These are phyloP conservation scores for Philaenus spumarius DNA, from an alignment of 1,140 invertebrate genomes.

Conservation along the genomic window DNA sequence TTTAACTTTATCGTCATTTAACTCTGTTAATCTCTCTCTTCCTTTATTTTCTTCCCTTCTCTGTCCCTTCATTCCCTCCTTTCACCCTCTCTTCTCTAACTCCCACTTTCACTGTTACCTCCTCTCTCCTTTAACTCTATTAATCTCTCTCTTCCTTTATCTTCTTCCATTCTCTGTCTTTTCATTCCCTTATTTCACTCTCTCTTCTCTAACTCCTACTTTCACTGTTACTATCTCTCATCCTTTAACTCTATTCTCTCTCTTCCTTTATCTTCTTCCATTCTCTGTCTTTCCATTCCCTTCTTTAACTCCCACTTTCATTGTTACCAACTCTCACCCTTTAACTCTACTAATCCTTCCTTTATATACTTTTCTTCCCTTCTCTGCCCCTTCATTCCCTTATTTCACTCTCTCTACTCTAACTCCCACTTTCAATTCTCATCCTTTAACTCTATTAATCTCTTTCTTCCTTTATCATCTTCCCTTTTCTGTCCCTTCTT, in stretches of 20 bases:
- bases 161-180: background rate
- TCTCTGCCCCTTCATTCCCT: background rate
- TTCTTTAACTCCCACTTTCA: too few relatives aligned
- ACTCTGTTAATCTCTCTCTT: background rate
- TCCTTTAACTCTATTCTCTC: background rate
- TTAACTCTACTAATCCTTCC: background rate
- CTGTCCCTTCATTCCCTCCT: background rate
- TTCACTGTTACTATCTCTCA: background rate
- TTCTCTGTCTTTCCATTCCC: background rate
- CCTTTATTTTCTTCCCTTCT: background rate
- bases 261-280: background rate
- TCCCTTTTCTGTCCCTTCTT: background rate
- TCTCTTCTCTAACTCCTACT: background rate
- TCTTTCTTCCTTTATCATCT: background rate
- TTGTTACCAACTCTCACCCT: background rate
- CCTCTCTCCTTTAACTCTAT: background rate
- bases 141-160: too few relatives aligned
- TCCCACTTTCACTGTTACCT: background rate
- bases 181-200: background rate
- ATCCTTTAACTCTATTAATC: background rate
- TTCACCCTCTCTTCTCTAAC: slow-evolving; percentile 1
- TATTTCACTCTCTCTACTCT: background rate
- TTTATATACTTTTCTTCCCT: background rate
- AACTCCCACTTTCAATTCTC: background rate
- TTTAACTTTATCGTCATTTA: background rate